Evolutionary conservation across 2,797 vertebrate genomes (phyloP), one percentile per base, ranked within the genome.

Genomic region (Setipinna tenuifilis): DNA sequence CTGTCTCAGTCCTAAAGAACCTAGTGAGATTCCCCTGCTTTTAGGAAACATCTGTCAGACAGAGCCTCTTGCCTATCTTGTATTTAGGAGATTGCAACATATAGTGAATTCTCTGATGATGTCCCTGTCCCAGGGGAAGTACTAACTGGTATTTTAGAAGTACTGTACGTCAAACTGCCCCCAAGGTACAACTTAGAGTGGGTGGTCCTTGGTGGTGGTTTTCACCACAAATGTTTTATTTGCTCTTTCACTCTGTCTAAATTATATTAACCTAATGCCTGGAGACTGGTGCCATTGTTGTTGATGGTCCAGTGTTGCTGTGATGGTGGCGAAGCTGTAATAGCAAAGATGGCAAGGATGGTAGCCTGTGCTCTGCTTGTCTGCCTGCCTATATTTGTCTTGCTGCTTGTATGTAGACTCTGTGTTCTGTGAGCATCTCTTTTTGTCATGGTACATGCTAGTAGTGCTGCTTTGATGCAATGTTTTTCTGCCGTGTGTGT

Each of bases 401-500:
- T 5, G 35, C 35, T 62, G 25, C 35, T 28, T 75, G 68, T 41
- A 16, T 16, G 68, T 35, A 25, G 28, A 12, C 12, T 71, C 25
- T 16, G 25, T 6, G 25, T 31, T 41, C 68, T 75, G 28, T 75
- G 25, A 0, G 2, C 6, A 31, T 16, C 28, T 17, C 10, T 19
- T 75, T 31, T 54, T 54, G 0, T 75, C 28, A 62, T 41, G 31
- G 23, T 75, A 28, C 14, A 35, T 75, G 68, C 28, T 19, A 35
- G 68, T 14, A 31, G 31, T 75, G 68, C 31, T 75, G 28, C 68
- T 75, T 75, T 35, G 31, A 71, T 41, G 28, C 3, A 28, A 75
- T 75, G 16, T 75, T 75, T 75, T 14, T 75, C 28, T 75, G 68
- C 28, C 16, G 68, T 75, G 68, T 65, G 65, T 71, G 65, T 71